Evolutionary conservation across 2,888 invertebrate genomes (phyloP).

Genomic region (Dimorphilus gyrociliatus): DNA sequence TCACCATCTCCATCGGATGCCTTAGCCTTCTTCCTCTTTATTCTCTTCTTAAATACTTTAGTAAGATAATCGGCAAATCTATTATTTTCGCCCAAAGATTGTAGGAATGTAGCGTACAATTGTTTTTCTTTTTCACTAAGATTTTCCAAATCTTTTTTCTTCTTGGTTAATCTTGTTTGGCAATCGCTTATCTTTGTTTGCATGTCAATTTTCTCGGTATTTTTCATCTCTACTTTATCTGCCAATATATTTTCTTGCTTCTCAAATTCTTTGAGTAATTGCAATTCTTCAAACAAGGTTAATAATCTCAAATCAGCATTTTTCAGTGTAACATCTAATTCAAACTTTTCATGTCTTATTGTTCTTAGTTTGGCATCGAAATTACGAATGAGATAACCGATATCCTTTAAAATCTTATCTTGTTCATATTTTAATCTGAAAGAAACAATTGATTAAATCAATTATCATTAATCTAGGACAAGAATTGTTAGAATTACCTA

Average conservation of each 20-base stretch:
- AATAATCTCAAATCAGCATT: slow-evolving; percentile 35
- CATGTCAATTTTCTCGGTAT: slow-evolving; percentile 33
- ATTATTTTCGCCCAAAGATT: slow-evolving; percentile 42
- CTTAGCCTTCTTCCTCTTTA: slow-evolving; percentile 50
- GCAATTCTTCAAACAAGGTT: slow-evolving; percentile 36
- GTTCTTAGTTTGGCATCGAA: slow-evolving; percentile 46
- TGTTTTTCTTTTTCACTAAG: slow-evolving; percentile 28
- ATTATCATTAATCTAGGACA: too few relatives aligned
- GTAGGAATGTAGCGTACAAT: slow-evolving; percentile 20
- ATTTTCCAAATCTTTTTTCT: slow-evolving; percentile 37
- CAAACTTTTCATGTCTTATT: slow-evolving; percentile 32
- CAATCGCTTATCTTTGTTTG: slow-evolving; percentile 23
- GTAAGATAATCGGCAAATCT: slow-evolving; percentile 61
- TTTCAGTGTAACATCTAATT: slow-evolving; percentile 29
- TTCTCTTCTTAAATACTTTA: slow-evolving; percentile 66
- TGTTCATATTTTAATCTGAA: slow-evolving; percentile 41
- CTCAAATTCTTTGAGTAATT: slow-evolving; percentile 37
- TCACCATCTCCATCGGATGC: slow-evolving; percentile 43
- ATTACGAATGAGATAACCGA: slow-evolving; percentile 45
- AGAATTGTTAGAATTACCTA: too few relatives aligned
- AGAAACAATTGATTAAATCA: slow-evolving; percentile 2
- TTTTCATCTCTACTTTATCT: slow-evolving; percentile 25
- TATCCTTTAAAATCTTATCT: slow-evolving; percentile 46
- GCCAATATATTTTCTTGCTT: slow-evolving; percentile 33
- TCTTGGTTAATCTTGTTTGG: slow-evolving; percentile 17